A percentile compares a stretch with the other conserved stretches of the same genome.
These are phyloP conservation scores for Agrilus biguttatus DNA, from an alignment of 2,888 invertebrate species.

Conservation along the genomic window DNA sequence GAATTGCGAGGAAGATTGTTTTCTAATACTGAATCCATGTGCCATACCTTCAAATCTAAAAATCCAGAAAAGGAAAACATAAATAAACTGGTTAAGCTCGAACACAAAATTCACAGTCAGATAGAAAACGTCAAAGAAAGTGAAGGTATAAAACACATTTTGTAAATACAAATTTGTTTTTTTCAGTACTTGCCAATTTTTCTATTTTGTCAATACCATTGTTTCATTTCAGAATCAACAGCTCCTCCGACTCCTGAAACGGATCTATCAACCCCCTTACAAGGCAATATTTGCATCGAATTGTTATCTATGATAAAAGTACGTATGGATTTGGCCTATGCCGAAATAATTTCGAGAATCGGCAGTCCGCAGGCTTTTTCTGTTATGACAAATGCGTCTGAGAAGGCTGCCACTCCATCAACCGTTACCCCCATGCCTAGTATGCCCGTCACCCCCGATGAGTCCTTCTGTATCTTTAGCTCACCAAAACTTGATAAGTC, in stretches of 20 bases:
- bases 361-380: conserved; percentile 31
- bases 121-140: conserved; percentile 20
- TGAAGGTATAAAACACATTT: not conserved
- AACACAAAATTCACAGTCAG: conserved; percentile 26
- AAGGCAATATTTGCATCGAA: conserved; percentile 45
- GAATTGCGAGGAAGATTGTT: conserved; percentile 39
- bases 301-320: conserved; percentile 65
- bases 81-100: conserved; percentile 27
- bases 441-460: conserved; percentile 27
- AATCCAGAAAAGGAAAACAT: conserved; percentile 29
- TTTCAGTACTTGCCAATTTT: not conserved
- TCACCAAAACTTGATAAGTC: conserved; percentile 10
- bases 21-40: conserved; percentile 15
- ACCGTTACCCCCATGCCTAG: conserved; percentile 20
- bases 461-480: conserved; percentile 21
- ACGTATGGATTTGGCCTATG: conserved; percentile 64
- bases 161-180: too few species aligned
- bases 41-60: conserved; percentile 17
- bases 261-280: conserved; percentile 9
- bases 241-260: conserved; percentile 16
- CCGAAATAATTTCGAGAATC: conserved; percentile 55
- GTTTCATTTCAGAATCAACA: conserved; percentile 9
- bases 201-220: not conserved
- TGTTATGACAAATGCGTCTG: conserved; percentile 31
- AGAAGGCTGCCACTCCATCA: conserved; percentile 14